phyloP scores from a whole-genome alignment of 2,888 invertebrate genomes.

The Craniophora ligustri region DNA sequence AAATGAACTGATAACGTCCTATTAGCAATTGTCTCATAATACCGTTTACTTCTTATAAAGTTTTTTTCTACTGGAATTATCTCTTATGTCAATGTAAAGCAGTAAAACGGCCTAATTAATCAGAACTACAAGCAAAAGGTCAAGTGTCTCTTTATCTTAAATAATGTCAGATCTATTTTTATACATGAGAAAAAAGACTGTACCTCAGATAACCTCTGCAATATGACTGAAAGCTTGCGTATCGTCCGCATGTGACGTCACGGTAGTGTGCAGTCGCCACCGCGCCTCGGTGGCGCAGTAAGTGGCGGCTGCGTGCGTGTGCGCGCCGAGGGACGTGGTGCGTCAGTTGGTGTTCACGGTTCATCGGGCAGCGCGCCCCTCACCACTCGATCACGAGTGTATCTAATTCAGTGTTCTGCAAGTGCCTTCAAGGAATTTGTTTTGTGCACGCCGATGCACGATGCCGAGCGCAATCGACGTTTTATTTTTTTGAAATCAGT shows the following conservation, averaged over 20 bases:
- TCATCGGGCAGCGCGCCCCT: conserved; percentile 66
- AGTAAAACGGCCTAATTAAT: conserved; percentile 43
- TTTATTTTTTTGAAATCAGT: conserved; percentile 83
- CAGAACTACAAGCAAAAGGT: conserved; percentile 45
- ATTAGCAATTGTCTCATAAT: conserved; percentile 17
- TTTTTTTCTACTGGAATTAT: conserved; percentile 10
- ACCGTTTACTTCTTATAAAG: conserved; percentile 19
- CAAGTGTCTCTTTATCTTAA: conserved; percentile 40
- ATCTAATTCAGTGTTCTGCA: conserved; percentile 84
- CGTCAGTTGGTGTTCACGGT: conserved; percentile 66
- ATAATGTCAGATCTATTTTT: conserved; percentile 44
- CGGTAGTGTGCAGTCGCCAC: conserved; percentile 4
- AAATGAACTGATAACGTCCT: not conserved
- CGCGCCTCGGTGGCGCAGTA: too few species aligned
- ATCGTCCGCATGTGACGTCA: conserved; percentile 37
- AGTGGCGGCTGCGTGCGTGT: conserved; percentile 37
- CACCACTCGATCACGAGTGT: conserved; percentile 81
- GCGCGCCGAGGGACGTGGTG: conserved; percentile 46
- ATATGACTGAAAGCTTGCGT: conserved; percentile 28
- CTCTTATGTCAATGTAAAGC: conserved; percentile 23
- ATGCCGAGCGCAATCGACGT: conserved; percentile 75
- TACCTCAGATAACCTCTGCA: conserved; percentile 34
- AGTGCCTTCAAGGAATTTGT: conserved; percentile 84
- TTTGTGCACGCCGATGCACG: conserved; percentile 79
- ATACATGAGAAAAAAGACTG: conserved; percentile 24